Percentiles rank a stretch among this genome's conserved stretches.
These are phyloP conservation scores for Anodontia alba DNA, from an alignment of 2,888 invertebrate genomes.

Conservation along the genomic window DNA sequence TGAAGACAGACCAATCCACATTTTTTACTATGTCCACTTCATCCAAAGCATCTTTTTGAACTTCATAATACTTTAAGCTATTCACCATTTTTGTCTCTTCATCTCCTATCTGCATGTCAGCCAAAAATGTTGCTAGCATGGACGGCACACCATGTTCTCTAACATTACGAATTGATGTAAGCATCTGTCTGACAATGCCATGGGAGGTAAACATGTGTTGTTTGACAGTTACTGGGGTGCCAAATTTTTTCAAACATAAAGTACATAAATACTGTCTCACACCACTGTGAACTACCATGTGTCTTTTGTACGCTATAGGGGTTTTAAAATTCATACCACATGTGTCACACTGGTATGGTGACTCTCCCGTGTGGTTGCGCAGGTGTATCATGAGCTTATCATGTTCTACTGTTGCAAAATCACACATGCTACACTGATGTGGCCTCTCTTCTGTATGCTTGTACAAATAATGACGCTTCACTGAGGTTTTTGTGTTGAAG, in stretches of 20 bases:
- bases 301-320: background rate
- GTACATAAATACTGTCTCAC: background rate
- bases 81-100: background rate
- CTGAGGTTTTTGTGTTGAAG: background rate
- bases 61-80: background rate
- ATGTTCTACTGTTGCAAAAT: slow-evolving; percentile 1
- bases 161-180: background rate
- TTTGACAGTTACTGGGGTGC: background rate
- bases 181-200: background rate
- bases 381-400: background rate
- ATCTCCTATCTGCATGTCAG: background rate
- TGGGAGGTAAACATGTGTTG: background rate
- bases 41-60: background rate
- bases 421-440: background rate
- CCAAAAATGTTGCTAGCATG: background rate
- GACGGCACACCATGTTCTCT: slow-evolving; percentile 6
- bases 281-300: background rate
- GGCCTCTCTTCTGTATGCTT: slow-evolving; percentile 8
- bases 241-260: background rate
- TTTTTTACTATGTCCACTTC: background rate
- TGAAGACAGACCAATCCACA: background rate
- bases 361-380: background rate
- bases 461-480: background rate
- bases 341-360: background rate
- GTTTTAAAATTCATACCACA: slow-evolving; percentile 8